phyloP scores from a whole-genome alignment of 2,113 vertebrate species.

The Amblyopsis rosae region DNA sequence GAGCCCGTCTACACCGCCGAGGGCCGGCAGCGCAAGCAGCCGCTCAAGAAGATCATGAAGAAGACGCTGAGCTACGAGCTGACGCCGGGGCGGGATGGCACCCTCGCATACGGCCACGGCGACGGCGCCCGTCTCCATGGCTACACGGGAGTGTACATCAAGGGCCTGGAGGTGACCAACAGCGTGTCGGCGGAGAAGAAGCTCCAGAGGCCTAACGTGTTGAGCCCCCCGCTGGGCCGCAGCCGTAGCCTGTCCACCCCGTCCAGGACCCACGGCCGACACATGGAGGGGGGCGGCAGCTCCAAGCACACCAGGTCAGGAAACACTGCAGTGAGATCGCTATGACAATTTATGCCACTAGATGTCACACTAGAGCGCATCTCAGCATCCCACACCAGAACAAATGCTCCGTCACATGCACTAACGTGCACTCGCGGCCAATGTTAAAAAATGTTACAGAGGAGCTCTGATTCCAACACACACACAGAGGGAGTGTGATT shows the following conservation, averaged over 20 bases:
- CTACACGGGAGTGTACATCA: constrained; percentile 80
- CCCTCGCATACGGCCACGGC: constrained; percentile 40
- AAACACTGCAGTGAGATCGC: too few species aligned
- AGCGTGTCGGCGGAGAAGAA: constrained; percentile 75
- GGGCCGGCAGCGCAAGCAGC: constrained; percentile 75
- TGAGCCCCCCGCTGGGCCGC: constrained; percentile 68
- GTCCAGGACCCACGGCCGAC: constrained; percentile 57
- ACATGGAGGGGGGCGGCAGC: constrained; percentile 64
- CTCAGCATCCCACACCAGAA: too few species aligned
- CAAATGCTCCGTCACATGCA: too few species aligned
- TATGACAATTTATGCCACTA: too few species aligned
- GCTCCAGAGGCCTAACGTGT: constrained; percentile 65
- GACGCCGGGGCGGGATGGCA: constrained; percentile 28
- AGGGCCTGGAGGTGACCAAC: constrained; percentile 80
- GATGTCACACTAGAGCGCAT: too few species aligned
- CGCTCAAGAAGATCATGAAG: constrained; percentile 85
- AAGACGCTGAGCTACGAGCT: constrained; percentile 78
- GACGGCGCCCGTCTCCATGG: constrained; percentile 68
- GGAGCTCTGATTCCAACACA: too few species aligned
- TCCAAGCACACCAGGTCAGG: constrained; percentile 75
- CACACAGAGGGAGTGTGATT: too few species aligned
- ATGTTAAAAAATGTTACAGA: too few species aligned
- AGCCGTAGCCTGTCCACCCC: constrained; percentile 79
- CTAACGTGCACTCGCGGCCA: too few species aligned
- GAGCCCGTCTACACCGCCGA: constrained; percentile 70